Conservation (phyloP, 64 coral and sea anemone species). For the Actinia equina region DNA sequence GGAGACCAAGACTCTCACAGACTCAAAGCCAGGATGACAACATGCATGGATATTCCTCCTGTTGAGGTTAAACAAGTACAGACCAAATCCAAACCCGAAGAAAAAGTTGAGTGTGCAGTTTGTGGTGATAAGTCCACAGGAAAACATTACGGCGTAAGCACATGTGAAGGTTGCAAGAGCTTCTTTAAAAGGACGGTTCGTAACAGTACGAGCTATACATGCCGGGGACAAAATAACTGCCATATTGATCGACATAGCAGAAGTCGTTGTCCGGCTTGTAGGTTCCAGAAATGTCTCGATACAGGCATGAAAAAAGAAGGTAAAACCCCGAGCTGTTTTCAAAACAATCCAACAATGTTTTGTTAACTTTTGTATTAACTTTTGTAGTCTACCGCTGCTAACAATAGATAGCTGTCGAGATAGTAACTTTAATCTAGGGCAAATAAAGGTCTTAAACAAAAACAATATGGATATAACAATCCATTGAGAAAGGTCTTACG, state of each 20-base stretch:
- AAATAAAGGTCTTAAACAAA: neutral
- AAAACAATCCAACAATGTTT: neutral
- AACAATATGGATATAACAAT: neutral
- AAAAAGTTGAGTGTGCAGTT: constrained; percentile 81
- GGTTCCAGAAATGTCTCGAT: constrained; percentile 85
- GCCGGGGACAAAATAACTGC: constrained; percentile 69
- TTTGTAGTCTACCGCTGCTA: neutral
- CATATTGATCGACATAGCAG: constrained; percentile 73
- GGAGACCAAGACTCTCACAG: neutral
- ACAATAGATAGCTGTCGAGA: neutral
- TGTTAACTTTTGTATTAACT: neutral
- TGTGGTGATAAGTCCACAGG: constrained; percentile 88
- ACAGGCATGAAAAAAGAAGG: constrained; percentile 97
- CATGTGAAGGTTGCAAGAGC: constrained; percentile 91
- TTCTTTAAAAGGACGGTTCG: constrained; percentile 92
- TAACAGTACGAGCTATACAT: constrained; percentile 82
- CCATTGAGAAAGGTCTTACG: no score
- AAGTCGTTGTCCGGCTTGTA: constrained; percentile 83
- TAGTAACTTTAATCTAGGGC: neutral
- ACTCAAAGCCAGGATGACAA: constrained; percentile 5
- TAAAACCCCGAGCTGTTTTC: neutral
- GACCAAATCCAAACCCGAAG: constrained; percentile 62
- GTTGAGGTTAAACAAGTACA: neutral
- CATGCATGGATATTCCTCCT: constrained; percentile 38
- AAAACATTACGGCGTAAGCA: constrained; percentile 86